phyloP scores from a whole-genome alignment of 92 coral and sea anemone species.

The Paramuricea clavata region DNA sequence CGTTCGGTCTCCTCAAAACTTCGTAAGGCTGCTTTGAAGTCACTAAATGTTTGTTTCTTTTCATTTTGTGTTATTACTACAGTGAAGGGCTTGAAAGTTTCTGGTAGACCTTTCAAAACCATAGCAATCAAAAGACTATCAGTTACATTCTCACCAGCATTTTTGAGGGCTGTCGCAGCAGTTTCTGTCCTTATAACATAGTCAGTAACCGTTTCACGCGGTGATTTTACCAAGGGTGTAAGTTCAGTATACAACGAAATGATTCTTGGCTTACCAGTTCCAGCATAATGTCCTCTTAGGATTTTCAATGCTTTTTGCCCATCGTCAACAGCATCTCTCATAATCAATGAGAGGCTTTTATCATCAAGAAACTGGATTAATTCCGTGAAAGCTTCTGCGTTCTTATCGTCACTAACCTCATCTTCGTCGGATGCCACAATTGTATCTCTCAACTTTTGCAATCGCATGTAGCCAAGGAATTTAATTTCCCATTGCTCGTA shows the following conservation, averaged over 20 bases:
- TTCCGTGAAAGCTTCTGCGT: slow-evolving; percentile 58
- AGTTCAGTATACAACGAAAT: slow-evolving; percentile 63
- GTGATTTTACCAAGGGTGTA: slow-evolving; percentile 42
- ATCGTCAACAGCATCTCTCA: slow-evolving; percentile 62
- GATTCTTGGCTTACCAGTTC: slow-evolving; percentile 48
- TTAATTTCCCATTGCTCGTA: slow-evolving; percentile 64
- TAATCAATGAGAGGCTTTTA: slow-evolving; percentile 45
- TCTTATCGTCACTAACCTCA: slow-evolving; percentile 20
- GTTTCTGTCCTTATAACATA: slow-evolving; percentile 57
- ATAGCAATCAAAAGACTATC: slow-evolving; percentile 61
- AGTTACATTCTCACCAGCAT: slow-evolving; percentile 50
- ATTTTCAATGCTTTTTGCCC: slow-evolving; percentile 35
- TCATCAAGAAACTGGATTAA: slow-evolving; percentile 46
- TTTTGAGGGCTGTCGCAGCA: slow-evolving; percentile 59
- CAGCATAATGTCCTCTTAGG: slow-evolving; percentile 51
- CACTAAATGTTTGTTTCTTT: slow-evolving; percentile 42
- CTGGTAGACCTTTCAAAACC: slow-evolving; percentile 54
- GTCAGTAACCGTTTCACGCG: slow-evolving; percentile 45
- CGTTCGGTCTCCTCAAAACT: slow-evolving; percentile 4
- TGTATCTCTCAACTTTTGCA: slow-evolving; percentile 42
- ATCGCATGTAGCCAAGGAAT: slow-evolving; percentile 56
- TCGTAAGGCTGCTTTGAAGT: slow-evolving; percentile 45
- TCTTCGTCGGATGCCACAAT: slow-evolving; percentile 22
- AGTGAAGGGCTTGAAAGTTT: slow-evolving; percentile 46
- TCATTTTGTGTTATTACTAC: slow-evolving; percentile 53